Percentiles rank a stretch among this genome's conserved stretches.
Conservation (phyloP, 1,140 invertebrate species). For the Parasteatoda tepidariorum region DNA sequence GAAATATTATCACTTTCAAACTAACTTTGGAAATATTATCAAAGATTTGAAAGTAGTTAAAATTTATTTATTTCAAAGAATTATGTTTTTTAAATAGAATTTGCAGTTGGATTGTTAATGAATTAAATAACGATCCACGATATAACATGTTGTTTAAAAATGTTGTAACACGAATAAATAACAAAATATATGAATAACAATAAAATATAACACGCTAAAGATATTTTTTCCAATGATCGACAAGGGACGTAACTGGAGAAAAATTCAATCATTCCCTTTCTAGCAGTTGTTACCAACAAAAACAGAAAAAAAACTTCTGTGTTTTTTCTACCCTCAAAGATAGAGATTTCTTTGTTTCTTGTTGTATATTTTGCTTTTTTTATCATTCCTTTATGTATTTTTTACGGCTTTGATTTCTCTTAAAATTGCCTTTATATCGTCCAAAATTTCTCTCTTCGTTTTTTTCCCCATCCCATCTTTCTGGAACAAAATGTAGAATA, state of each 20-base stretch:
- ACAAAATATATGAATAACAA: too few relatives aligned
- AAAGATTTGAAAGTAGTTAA: too few relatives aligned
- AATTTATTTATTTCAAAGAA: too few relatives aligned
- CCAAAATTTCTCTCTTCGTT: not conserved
- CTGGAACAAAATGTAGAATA: constrained; percentile 14
- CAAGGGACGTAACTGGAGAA: constrained; percentile 18
- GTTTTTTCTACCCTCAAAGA: constrained; percentile 5
- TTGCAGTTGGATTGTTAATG: too few relatives aligned
- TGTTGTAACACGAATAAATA: too few relatives aligned
- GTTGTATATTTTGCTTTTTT: not conserved
- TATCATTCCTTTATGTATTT: not conserved
- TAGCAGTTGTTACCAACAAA: constrained; percentile 35
- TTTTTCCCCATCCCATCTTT: not conserved
- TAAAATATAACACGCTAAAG: too few relatives aligned
- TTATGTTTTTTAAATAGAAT: too few relatives aligned
- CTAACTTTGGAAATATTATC: too few relatives aligned
- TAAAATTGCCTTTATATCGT: not conserved
- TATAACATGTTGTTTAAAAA: too few relatives aligned
- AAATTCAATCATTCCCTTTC: constrained; percentile 42
- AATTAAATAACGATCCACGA: too few relatives aligned
- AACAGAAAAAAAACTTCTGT: constrained; percentile 6
- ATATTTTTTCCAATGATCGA: constrained; percentile 36
- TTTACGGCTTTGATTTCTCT: constrained; percentile 4
- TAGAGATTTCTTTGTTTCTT: constrained; percentile 3
- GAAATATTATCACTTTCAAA: too few relatives aligned